phyloP scores from a whole-genome alignment of 2,113 vertebrate genomes.

The Tenrec ecaudatus region DNA sequence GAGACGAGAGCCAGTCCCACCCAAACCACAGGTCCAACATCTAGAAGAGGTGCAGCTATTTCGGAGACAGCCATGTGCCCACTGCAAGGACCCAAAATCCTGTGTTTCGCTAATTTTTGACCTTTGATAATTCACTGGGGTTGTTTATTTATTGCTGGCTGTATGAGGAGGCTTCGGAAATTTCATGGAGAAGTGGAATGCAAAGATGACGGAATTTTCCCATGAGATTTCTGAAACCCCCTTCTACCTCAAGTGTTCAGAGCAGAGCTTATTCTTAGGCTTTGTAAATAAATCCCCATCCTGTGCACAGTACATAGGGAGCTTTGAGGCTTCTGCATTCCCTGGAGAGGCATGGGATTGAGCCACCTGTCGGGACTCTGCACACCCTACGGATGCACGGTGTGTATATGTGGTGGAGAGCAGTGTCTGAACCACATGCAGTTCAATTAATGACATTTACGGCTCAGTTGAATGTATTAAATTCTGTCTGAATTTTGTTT shows the following conservation, averaged over 20 bases:
- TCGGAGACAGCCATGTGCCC: neutral
- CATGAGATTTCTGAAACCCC: too few relatives aligned
- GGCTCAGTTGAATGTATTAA: conserved; percentile 49
- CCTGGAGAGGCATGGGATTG: conserved; percentile 32
- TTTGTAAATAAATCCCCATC: conserved; percentile 59
- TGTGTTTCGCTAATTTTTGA: conserved; percentile 12
- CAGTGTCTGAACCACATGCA: conserved; percentile 45
- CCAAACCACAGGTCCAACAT: neutral
- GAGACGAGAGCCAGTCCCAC: neutral
- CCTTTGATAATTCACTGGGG: neutral
- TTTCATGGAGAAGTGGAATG: too few relatives aligned
- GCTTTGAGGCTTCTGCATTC: conserved; percentile 14
- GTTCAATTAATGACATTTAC: conserved; percentile 69
- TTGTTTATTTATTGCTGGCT: conserved; percentile 31
- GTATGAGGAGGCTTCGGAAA: too few relatives aligned
- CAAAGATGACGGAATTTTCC: too few relatives aligned
- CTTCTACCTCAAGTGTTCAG: neutral
- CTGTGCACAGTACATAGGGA: conserved; percentile 16
- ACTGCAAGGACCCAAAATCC: neutral
- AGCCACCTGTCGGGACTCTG: conserved; percentile 69
- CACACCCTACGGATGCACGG: conserved; percentile 17
- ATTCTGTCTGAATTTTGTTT: conserved; percentile 69
- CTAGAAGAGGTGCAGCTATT: neutral
- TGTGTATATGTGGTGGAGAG: conserved; percentile 18
- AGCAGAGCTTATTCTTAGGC: conserved; percentile 29